Conservation (phyloP, 2,797 vertebrate genomes). For the Monodelphis domestica region DNA sequence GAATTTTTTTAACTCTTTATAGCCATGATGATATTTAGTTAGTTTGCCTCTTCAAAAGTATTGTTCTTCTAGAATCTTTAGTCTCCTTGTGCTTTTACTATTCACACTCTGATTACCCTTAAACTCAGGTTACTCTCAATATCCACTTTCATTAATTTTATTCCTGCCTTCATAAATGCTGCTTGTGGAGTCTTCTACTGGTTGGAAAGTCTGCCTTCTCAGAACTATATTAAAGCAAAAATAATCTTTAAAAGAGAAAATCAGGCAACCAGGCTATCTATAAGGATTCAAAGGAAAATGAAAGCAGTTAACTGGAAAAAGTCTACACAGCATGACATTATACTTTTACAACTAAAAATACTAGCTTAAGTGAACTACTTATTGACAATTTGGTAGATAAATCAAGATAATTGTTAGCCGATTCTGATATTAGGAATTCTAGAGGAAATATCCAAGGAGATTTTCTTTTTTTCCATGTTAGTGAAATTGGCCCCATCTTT, state of each 20-base stretch:
- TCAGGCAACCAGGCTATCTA: neutral
- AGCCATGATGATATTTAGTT: neutral
- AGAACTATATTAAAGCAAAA: neutral
- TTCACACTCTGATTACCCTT: neutral
- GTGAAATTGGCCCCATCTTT: no score
- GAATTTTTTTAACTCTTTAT: neutral
- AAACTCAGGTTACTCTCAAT: neutral
- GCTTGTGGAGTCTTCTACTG: neutral
- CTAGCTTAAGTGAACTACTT: neutral
- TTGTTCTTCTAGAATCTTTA: neutral
- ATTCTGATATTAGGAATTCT: neutral
- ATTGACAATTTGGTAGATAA: neutral
- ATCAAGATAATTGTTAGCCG: neutral
- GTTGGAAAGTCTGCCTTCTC: neutral
- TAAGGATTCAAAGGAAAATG: neutral
- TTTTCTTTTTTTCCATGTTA: no score
- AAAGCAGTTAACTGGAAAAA: constrained; percentile 1
- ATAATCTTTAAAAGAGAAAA: neutral
- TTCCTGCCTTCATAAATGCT: neutral
- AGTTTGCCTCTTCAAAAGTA: neutral
- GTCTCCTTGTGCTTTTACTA: neutral
- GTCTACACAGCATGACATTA: neutral
- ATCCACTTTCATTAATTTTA: neutral
- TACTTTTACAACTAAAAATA: neutral
- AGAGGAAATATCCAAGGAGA: no score